These are phyloP conservation scores for Bradypus variegatus DNA, from an alignment of 2,797 vertebrate genomes.

Conservation along the genomic window DNA sequence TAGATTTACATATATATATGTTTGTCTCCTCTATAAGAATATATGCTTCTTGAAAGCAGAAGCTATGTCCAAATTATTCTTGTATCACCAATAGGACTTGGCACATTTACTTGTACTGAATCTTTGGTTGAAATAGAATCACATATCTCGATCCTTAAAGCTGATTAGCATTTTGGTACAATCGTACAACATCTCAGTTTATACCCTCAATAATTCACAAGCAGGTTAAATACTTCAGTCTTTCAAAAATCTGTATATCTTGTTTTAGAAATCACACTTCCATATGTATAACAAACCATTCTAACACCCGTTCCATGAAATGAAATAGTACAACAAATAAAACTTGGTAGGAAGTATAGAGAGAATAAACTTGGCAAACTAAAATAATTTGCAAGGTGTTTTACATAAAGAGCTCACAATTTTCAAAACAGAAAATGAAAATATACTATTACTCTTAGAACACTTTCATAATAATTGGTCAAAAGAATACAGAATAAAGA, in stretches of 20 bases:
- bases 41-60: background rate
- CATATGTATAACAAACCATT: background rate
- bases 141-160: background rate
- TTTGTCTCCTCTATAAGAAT: background rate
- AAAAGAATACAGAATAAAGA: background rate
- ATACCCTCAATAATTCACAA: background rate
- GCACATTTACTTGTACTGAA: background rate
- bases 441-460: background rate
- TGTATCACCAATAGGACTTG: background rate
- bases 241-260: background rate
- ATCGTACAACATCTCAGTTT: background rate
- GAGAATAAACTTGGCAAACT: background rate
- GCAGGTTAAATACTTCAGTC: background rate
- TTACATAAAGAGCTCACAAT: background rate
- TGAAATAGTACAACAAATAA: background rate
- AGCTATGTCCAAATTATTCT: background rate
- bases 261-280: background rate
- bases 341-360: background rate
- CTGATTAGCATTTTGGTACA: background rate
- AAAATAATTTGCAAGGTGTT: background rate
- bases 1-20: background rate
- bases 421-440: conserved; percentile 6
- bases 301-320: background rate
- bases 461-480: background rate
- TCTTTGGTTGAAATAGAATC: background rate